Evolutionary conservation across 2,797 vertebrate genomes (phyloP).

Genomic region (Limosa lapponica): DNA sequence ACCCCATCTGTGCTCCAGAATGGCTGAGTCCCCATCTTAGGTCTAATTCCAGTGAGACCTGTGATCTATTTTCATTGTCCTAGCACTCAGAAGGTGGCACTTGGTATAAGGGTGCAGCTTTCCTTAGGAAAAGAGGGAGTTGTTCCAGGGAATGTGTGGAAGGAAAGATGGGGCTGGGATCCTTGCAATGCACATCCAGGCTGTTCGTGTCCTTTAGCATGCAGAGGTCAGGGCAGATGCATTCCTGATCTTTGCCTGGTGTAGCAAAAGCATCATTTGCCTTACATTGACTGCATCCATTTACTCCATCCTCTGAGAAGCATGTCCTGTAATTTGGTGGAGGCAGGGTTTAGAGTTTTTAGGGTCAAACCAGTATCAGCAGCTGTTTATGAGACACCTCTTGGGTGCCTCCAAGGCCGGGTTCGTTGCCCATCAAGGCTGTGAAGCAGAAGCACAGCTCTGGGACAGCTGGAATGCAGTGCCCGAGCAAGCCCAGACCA

Average conservation of each 20-base stretch:
- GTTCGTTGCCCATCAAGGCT: background rate
- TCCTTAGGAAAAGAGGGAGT: background rate
- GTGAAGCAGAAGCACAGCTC: background rate
- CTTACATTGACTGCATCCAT: background rate
- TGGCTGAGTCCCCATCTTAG: slow-evolving; percentile 17
- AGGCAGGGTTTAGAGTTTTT: background rate
- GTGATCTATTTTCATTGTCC: slow-evolving; percentile 29
- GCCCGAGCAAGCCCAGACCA: background rate
- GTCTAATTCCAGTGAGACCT: slow-evolving; percentile 11
- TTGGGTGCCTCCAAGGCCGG: background rate
- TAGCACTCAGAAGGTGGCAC: background rate
- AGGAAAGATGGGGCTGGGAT: background rate
- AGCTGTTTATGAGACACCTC: background rate
- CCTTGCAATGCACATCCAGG: background rate
- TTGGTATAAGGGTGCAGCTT: background rate
- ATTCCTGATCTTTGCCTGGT: background rate
- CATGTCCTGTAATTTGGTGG: background rate
- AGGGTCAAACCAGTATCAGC: background rate
- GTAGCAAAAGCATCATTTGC: background rate
- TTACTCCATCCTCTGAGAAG: background rate
- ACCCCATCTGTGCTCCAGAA: slow-evolving; percentile 54
- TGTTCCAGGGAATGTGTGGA: background rate
- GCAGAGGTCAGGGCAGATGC: background rate
- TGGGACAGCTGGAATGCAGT: background rate
- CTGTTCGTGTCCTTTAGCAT: accelerated